Base-by-base conservation (phyloP, 2,113 vertebrate genomes). In the Anhinga anhinga region DNA sequence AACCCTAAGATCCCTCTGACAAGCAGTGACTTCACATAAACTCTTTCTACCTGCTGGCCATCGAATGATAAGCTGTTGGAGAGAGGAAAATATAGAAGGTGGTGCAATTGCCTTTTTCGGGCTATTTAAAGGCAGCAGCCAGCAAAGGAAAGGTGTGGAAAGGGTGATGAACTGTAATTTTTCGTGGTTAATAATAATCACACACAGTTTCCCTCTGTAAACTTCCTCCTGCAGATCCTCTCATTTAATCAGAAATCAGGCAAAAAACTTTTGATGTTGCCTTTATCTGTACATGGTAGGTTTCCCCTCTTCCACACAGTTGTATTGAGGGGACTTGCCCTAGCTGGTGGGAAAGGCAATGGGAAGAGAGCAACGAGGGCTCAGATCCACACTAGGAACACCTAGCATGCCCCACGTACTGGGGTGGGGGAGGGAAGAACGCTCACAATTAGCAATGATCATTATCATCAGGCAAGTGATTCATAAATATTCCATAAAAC, bases 401-500 rank as follows among this genome's bases (percentile, higher is more conserved):
- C 17, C 42, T 69, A 44, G 34, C 40, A 73, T 84, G 34, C 40
- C 27, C 73, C 62, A 20, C 3, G 4, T 42, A 45, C 63, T 20
- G 67, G n/a, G 45, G 47, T 0, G 1, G 58, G 69, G 56, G 52
- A 52, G 45, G 82, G 79, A 94, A 59, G 63, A 70, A 70, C 3
- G 27, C 27, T 86, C 67, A 62, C 89, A 97, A 97, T 97, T 98
- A 96, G 67, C 95, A 96, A 90, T 93, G 91, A 96, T 94, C 95
- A 72, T 97, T 95, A 93, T 92, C 72, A 97, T 94, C 91, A 96
- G 82, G 73, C 73, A 93, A 73, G 72, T 18, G 15, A 84, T 97
- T 96, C 92, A 93, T 97, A 98, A 97, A 96, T 96, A 97, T 95
- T 97, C 91, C 42, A 89, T 92, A 96, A 91, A 93, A 91, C 29